These are phyloP conservation scores for Luidia sarsii DNA, from an alignment of 53 echinoderm and acorn worm species.

Conservation along the genomic window DNA sequence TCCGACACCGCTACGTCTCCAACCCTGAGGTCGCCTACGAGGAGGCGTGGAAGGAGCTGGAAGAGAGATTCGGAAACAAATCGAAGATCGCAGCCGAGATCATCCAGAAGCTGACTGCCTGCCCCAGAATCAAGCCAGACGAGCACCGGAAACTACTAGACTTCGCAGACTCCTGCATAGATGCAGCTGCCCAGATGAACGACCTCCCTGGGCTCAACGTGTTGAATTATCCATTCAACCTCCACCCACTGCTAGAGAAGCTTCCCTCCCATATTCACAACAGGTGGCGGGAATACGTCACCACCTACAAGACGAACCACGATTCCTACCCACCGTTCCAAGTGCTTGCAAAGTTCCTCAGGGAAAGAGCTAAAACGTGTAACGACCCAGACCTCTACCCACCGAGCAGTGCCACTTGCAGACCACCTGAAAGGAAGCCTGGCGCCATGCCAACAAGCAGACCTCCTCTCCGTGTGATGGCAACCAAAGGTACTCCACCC, in stretches of 20 bases:
- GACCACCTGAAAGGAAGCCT: not conserved
- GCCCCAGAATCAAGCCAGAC: conserved; percentile 4
- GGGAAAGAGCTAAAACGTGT: conserved; percentile 9
- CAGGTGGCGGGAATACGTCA: conserved; percentile 43
- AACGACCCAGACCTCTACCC: not conserved
- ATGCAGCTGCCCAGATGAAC: conserved; percentile 46
- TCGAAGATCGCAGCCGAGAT: conserved; percentile 32
- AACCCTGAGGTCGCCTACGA: conserved; percentile 1
- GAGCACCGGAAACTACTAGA: conserved; percentile 31
- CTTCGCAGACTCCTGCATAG: conserved; percentile 35
- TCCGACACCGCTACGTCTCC: conserved; percentile 16
- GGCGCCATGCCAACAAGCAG: not conserved
- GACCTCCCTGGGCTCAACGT: conserved; percentile 47
- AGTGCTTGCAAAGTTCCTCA: conserved; percentile 25
- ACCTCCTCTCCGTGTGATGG: conserved; percentile 19
- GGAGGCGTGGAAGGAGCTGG: conserved; percentile 11
- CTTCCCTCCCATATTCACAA: conserved; percentile 46
- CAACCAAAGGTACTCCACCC: not conserved
- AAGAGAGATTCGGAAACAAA: conserved; percentile 47
- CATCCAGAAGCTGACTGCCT: conserved; percentile 10
- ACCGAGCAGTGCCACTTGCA: not conserved
- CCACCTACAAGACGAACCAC: conserved; percentile 2
- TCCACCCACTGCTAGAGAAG: conserved; percentile 54
- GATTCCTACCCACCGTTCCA: conserved; percentile 23
- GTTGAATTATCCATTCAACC: conserved; percentile 43